phyloP scores from a whole-genome alignment of 2,797 vertebrate species.

The Syndactyla subalaris region DNA sequence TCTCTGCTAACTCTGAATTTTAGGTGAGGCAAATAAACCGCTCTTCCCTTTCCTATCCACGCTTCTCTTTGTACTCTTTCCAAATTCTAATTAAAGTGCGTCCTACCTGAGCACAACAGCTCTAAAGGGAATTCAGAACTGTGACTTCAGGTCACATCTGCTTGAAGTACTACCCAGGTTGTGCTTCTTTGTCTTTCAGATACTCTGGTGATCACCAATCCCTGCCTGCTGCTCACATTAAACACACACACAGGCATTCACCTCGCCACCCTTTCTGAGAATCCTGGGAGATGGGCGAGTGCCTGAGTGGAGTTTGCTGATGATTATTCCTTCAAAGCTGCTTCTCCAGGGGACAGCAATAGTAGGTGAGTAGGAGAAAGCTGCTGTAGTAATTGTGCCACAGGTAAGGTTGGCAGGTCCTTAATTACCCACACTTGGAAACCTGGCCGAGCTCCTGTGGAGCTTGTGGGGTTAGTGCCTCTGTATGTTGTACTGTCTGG shows the following conservation, averaged over 20 bases:
- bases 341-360: not conserved
- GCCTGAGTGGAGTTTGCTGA: not conserved
- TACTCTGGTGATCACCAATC: not conserved
- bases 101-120: not conserved
- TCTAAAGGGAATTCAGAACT: not conserved
- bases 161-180: not conserved
- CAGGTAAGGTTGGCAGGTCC: not conserved
- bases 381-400: not conserved
- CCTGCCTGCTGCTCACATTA: rapidly evolving
- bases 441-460: not conserved
- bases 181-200: not conserved
- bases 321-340: not conserved
- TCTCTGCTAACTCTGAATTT: not conserved
- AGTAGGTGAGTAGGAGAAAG: not conserved
- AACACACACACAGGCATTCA: not conserved
- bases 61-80: not conserved
- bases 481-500: not conserved
- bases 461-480: not conserved
- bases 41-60: not conserved
- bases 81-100: not conserved
- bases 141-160: not conserved
- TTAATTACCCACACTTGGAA: not conserved
- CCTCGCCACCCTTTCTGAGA: not conserved
- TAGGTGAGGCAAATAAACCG: not conserved
- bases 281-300: not conserved